Conservation (phyloP, 64 coral and sea anemone species). For the Anthopleura sola region DNA sequence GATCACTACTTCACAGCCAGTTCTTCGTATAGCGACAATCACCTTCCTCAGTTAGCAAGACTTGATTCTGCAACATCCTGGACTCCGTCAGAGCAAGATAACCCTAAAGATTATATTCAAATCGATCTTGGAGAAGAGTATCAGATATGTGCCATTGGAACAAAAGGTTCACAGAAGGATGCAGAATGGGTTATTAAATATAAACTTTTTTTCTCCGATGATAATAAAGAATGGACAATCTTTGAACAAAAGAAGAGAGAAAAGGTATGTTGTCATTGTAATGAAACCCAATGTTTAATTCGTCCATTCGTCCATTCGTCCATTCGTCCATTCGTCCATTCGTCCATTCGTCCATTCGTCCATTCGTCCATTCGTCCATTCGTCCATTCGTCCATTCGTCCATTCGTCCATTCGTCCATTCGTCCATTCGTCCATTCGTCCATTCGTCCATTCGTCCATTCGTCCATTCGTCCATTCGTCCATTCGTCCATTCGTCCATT, state of each 20-base stretch:
- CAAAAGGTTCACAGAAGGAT: background rate
- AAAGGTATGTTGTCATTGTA: background rate
- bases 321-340: too few relatives aligned
- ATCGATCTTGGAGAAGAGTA: background rate
- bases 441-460: too few relatives aligned
- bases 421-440: too few relatives aligned
- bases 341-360: too few relatives aligned
- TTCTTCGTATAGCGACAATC: background rate
- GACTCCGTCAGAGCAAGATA: background rate
- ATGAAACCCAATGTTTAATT: too few relatives aligned
- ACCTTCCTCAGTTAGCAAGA: background rate
- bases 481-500: too few relatives aligned
- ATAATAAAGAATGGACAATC: background rate
- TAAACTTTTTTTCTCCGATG: background rate
- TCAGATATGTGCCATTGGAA: background rate
- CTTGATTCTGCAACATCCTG: background rate
- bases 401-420: too few relatives aligned
- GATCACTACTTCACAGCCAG: constrained; percentile 8
- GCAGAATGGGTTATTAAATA: background rate
- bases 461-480: too few relatives aligned
- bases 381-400: too few relatives aligned
- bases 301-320: background rate
- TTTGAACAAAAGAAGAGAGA: background rate
- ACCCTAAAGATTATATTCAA: constrained; percentile 1
- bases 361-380: too few relatives aligned